phyloP scores from a whole-genome alignment of 2,888 invertebrate species.

The Rhopalosiphum nymphaeae region DNA sequence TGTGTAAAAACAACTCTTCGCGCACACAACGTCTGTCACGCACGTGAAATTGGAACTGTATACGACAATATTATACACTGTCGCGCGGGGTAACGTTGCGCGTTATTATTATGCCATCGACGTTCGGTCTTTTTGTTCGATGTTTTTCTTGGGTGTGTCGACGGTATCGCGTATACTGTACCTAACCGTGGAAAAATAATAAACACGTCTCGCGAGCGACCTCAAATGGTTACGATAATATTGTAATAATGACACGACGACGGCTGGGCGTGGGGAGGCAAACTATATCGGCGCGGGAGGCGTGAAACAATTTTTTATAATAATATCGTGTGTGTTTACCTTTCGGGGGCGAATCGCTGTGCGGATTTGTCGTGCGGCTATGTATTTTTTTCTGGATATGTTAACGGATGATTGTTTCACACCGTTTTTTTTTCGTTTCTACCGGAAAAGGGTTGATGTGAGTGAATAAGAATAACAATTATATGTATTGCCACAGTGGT shows the following conservation, averaged over 20 bases:
- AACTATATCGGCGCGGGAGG: not conserved
- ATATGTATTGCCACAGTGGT: not conserved
- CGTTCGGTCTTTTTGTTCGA: not conserved
- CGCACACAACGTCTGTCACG: not conserved
- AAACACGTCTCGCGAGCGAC: constrained; percentile 1
- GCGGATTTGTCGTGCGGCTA: constrained; percentile 8
- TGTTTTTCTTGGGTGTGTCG: constrained; percentile 60
- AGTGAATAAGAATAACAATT: not conserved
- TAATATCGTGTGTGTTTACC: not conserved
- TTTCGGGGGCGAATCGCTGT: not conserved
- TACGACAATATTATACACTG: not conserved
- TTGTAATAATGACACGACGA: not conserved
- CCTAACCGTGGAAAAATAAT: constrained; percentile 22
- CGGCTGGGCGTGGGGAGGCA: not conserved
- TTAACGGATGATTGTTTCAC: not conserved
- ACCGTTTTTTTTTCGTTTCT: not conserved
- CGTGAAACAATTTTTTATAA: constrained; percentile 10
- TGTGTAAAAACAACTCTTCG: not conserved
- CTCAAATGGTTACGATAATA: not conserved
- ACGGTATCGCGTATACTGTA: not conserved
- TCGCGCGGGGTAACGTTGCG: not conserved
- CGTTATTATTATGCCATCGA: not conserved
- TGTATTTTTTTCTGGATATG: not conserved
- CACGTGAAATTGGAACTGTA: constrained; percentile 50
- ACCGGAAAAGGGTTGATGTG: not conserved